A percentile compares a stretch with the other conserved stretches of the same genome.
Conservation (phyloP, 2,797 vertebrate genomes). For the Harpagifer antarcticus region DNA sequence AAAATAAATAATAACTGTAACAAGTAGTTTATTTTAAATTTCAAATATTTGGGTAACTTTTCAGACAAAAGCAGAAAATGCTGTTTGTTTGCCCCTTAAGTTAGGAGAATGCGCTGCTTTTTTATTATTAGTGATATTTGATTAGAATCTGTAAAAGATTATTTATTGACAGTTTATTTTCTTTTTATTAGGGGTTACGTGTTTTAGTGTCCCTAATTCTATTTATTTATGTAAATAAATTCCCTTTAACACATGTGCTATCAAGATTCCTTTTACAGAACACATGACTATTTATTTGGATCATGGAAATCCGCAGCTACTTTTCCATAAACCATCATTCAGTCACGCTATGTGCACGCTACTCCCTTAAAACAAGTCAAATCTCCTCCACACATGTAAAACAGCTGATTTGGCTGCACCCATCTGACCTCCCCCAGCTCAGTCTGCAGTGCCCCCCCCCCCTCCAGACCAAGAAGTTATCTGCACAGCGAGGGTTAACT, state of each 20-base stretch:
- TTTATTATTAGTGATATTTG: too few species aligned
- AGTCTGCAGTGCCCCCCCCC: slow-evolving; percentile 20
- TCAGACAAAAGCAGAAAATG: too few species aligned
- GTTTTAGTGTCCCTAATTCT: not conserved
- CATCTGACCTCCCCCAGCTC: slow-evolving; percentile 33
- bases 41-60: too few species aligned
- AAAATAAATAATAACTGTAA: too few species aligned
- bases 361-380: slow-evolving; percentile 49
- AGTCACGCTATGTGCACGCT: slow-evolving; percentile 25
- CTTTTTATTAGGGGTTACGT: slow-evolving; percentile 13
- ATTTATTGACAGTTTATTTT: too few species aligned
- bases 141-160: too few species aligned
- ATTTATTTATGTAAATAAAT: too few species aligned
- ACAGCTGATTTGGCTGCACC: slow-evolving; percentile 71
- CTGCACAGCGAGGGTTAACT: slow-evolving; percentile 6
- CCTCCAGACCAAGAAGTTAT: slow-evolving; percentile 19
- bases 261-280: slow-evolving; percentile 28
- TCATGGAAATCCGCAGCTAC: slow-evolving; percentile 43
- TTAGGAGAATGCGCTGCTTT: too few species aligned
- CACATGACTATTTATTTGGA: slow-evolving; percentile 44
- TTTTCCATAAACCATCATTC: slow-evolving; percentile 67
- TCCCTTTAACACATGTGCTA: not conserved
- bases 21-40: too few species aligned
- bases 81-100: too few species aligned
- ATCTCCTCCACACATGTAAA: slow-evolving; percentile 70